Percentiles rank a stretch among this genome's conserved stretches.
Conservation (phyloP, 2,888 invertebrate genomes). For the Agrotis clavis region DNA sequence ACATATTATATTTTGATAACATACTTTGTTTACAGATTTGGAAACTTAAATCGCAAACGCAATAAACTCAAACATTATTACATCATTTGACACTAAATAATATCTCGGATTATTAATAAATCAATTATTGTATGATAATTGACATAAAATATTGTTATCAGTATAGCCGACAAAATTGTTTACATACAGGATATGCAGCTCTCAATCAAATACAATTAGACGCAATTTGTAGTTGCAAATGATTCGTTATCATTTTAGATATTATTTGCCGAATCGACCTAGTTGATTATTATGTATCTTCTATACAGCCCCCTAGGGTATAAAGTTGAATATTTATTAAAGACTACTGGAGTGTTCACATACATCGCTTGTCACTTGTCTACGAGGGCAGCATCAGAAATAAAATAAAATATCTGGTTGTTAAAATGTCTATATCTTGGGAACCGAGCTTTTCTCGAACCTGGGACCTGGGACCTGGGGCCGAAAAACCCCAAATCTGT, state of each 20-base stretch:
- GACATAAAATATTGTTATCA: slow-evolving; percentile 23
- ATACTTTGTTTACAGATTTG: too few species aligned
- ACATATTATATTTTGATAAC: too few species aligned
- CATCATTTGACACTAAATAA: slow-evolving; percentile 3
- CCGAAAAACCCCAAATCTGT: too few species aligned
- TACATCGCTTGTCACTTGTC: too few species aligned
- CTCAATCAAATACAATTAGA: background rate
- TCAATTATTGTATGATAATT: slow-evolving; percentile 5
- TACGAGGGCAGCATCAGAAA: background rate
- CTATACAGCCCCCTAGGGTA: too few species aligned
- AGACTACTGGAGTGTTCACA: too few species aligned
- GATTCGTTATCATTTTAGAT: background rate
- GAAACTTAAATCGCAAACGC: too few species aligned
- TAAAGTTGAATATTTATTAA: too few species aligned
- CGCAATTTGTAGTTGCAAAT: slow-evolving; percentile 3
- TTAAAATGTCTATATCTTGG: too few species aligned
- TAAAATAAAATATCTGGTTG: too few species aligned
- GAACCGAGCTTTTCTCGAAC: too few species aligned
- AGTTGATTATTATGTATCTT: background rate
- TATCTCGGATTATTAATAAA: slow-evolving; percentile 6
- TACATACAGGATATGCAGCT: slow-evolving; percentile 18
- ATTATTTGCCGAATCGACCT: background rate
- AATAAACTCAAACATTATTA: background rate
- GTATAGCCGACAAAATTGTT: slow-evolving; percentile 13
- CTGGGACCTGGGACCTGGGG: too few species aligned